Evolutionary conservation across 2,888 invertebrate species (phyloP), one percentile per base, ranked within the genome.

Genomic region (Busseola fusca): DNA sequence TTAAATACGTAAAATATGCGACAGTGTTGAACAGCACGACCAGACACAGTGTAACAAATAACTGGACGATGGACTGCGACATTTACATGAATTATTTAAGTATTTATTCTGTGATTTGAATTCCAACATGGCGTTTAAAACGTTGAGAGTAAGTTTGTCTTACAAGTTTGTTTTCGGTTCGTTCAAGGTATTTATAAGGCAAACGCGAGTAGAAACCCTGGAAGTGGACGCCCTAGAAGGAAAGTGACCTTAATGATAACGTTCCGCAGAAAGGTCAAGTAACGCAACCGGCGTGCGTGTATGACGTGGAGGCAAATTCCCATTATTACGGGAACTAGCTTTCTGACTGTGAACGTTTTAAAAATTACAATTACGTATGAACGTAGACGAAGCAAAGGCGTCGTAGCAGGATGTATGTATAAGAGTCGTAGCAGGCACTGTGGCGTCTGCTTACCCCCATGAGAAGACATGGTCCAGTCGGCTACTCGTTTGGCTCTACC

Each of bases 91-190:
- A 77, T 72, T 34, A 72, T 66, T 65, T 72, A 76, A n/a, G n/a
- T n/a, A n/a, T 72, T 40, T 34, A 50, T 25, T 37, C 56, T 78
- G 78, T 78, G 76, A 34, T 78, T 48, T 78, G 58, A 52, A 54
- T 58, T 77, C 34, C 37, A 76, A 72, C 60, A 42, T 7, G 25
- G 27, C 27, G 30, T 62, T 52, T 45, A 21, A 42, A 27, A 12
- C n/a, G 40, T 48, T 57, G 56, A 3, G 30, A 12, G 18, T 21
- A 40, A 16, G n/a, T 52, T 16, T 6, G 5, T 30, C 27, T 9
- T 37, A 21, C 50, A 4, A 48, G 30, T 48, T 40, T 30, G 14
- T 58, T 65, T 66, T 66, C 66, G 57, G 21, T 50, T 50, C n/a
- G n/a, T 50, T 50, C 48, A 50, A 50, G 12, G n/a, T 50, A 50